phyloP scores from a whole-genome alignment of 1,140 invertebrate species.

The Goniozus legneri region DNA sequence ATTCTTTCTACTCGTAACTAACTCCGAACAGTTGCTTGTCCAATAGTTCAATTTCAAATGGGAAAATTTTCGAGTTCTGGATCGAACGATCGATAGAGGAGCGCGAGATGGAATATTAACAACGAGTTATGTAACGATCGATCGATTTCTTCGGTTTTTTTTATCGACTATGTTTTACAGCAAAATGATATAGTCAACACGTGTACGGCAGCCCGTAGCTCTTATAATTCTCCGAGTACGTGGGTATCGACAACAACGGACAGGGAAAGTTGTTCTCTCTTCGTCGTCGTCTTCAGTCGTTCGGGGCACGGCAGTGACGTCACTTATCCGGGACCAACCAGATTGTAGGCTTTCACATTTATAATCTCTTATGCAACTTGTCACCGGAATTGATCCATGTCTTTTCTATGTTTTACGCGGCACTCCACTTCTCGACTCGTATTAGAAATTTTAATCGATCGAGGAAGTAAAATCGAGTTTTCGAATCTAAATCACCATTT shows the following conservation, averaged over 20 bases:
- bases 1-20: too few species aligned
- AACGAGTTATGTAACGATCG: background rate
- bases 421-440: background rate
- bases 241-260: constrained; percentile 16
- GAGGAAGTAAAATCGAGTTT: too few species aligned
- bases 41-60: too few species aligned
- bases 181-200: background rate
- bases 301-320: constrained; percentile 44
- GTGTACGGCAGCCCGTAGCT: background rate
- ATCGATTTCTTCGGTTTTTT: background rate
- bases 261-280: constrained; percentile 47
- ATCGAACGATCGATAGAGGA: too few species aligned
- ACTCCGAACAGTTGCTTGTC: too few species aligned
- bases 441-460: too few species aligned
- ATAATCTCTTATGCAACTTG: constrained; percentile 54
- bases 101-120: too few species aligned
- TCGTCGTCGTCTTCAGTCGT: constrained; percentile 13
- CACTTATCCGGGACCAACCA: constrained; percentile 43
- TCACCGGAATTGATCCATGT: constrained; percentile 21
- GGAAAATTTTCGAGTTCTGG: too few species aligned
- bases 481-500: background rate
- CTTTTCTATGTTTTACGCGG: background rate
- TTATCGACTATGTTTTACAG: too few species aligned
- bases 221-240: background rate
- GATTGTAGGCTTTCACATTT: constrained; percentile 50